Evolutionary conservation across 53 echinoderm and acorn worm species (phyloP), one percentile per base, ranked within the genome.

Genomic region (Apostichopus leukothele): DNA sequence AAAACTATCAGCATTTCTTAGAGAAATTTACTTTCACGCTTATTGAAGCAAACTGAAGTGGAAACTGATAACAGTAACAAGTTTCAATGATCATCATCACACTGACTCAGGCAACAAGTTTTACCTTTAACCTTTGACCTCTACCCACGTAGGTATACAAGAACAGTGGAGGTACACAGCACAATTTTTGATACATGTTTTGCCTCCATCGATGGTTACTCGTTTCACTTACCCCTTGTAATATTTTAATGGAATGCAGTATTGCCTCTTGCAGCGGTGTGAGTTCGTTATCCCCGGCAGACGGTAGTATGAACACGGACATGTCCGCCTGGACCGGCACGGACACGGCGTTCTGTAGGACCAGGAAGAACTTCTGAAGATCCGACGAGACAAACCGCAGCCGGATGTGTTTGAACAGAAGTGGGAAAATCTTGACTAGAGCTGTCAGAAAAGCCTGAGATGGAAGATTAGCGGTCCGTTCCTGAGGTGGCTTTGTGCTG

Each of bases 391-490:
- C 94, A 81, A 97, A 97, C 83, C 93, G 90, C 5, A 92, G 89
- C 88, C 91, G 92, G 89, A 97, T 95, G 88, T 94, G 94, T 54
- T 94, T 89, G 86, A 97, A 97, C 50, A 97, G 92, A 76, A 94
- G 90, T 7, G 98, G 98, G 84, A 97, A 97, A 57, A 97, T 97
- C 90, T 97, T 95, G 4, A 97, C 93, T 11, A 97, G 86, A 8
- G 98, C 94, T 11, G 98, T 97, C n/a, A 97, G 86, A 94, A 95
- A 97, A 23, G 95, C 92, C 89, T 97, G 97, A 5, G 95, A 90
- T 11, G 97, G 97, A 39, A 97, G 91, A 6, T 87, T 90, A 14
- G 88, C 90, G 2, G 90, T 90, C 21, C 92, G 92, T 61, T 95
- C 84, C 81, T 78, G 80, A 1, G 97, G 95, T 52, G 96, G 94